Evolutionary conservation across 2,113 vertebrate genomes (phyloP), one percentile per base, ranked within the genome.

Genomic region (Calonectris borealis): DNA sequence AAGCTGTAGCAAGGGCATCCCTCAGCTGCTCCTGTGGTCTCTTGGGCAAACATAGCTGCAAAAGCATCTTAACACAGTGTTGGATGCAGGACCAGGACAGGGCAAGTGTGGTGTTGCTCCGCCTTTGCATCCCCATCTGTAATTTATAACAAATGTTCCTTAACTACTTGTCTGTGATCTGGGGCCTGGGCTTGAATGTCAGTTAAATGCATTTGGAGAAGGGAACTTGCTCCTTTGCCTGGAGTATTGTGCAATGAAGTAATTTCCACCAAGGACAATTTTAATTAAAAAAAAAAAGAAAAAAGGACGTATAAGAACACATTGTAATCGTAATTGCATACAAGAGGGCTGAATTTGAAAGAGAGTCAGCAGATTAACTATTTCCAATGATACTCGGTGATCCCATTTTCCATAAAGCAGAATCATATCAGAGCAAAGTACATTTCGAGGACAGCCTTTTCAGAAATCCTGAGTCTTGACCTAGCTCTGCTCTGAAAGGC

Each of bases 391-490:
- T 72, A 78, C 2, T 13, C 2, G 0, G 6, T 57, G 61, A 87
- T 91, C 72, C 24, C 18, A 3, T 89, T 94, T 91, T 78, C 69
- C n/a, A 34, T 25, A 60, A 54, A 65, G 54, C n/a, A 88, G 46
- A 66, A 46, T 70, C 19, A 1, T 77, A 11, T 14, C 4, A 3
- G 49, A 77, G 20, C 0, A 0, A 9, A 13, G 36, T 19, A 19
- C 34, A 4, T 90, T 91, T 90, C 94, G 81, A 79, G 80, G 65
- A 31, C 52, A 77, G 42, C 17, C 29, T 86, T 84, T 83, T 75
- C 72, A 84, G 60, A 81, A 88, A 78, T 38, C 31, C 38, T 60
- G 64, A 70, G 46, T 46, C 82, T 46, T 92, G 86, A 78, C 60
- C 38, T 62, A 42, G 40, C 83, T 88, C 55, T 0, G 2, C 83